Evolutionary conservation across 2,888 invertebrate species (phyloP).

Genomic region (Hermodice carunculata): DNA sequence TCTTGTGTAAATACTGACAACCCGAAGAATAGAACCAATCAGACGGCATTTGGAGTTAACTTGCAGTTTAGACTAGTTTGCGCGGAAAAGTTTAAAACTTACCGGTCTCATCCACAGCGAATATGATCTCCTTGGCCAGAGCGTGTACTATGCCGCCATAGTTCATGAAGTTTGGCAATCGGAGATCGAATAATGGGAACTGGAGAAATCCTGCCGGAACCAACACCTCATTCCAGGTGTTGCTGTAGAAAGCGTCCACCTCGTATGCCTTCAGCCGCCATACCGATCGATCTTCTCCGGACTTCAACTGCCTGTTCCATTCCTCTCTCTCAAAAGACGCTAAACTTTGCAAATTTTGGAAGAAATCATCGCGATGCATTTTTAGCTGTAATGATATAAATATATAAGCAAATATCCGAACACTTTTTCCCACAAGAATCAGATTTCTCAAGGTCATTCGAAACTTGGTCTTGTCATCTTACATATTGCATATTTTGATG

Average conservation of each 20-base stretch:
- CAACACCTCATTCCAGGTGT: slow-evolving; percentile 57
- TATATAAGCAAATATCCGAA: not conserved
- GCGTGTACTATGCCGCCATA: slow-evolving; percentile 59
- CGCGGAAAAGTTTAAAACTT: too few relatives aligned
- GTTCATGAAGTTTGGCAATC: slow-evolving; percentile 54
- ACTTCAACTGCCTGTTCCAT: slow-evolving; percentile 46
- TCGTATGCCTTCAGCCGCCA: slow-evolving; percentile 42
- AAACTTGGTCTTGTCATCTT: too few relatives aligned
- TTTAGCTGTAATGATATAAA: slow-evolving; percentile 67
- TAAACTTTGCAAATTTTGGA: slow-evolving; percentile 72
- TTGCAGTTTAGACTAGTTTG: too few relatives aligned
- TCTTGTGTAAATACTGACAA: too few relatives aligned
- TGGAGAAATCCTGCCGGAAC: slow-evolving; percentile 60
- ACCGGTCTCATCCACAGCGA: slow-evolving; percentile 58
- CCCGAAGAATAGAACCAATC: too few relatives aligned
- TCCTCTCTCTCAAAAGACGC: slow-evolving; percentile 69
- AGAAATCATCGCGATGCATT: slow-evolving; percentile 73
- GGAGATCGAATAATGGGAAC: slow-evolving; percentile 58
- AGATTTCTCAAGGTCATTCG: too few relatives aligned
- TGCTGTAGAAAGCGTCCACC: slow-evolving; percentile 13
- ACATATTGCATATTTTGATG: too few relatives aligned
- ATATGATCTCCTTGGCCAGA: slow-evolving; percentile 50
- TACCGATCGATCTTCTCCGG: slow-evolving; percentile 40
- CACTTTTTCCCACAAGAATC: too few relatives aligned
- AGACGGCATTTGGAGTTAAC: too few relatives aligned